Conservation (phyloP, 2,797 vertebrate genomes). For the Scarus forsteni region DNA sequence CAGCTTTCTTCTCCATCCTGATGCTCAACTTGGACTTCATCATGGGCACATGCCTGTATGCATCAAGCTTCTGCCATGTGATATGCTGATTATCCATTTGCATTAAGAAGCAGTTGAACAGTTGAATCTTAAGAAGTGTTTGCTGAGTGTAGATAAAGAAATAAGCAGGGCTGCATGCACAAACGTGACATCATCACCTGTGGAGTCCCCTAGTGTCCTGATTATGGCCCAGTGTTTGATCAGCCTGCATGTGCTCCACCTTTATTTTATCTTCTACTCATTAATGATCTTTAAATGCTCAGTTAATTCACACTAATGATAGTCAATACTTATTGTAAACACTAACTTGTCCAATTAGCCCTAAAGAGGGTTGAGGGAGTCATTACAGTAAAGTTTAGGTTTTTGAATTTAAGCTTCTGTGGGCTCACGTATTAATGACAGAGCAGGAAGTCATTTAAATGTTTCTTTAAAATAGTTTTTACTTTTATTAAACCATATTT, state of each 20-base stretch:
- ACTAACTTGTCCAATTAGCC: constrained; percentile 35
- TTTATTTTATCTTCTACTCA: constrained; percentile 34
- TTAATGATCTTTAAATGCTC: constrained; percentile 47
- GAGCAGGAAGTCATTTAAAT: background rate
- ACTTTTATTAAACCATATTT: background rate
- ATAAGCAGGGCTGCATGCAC: no score
- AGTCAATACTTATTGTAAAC: constrained; percentile 55
- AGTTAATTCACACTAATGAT: constrained; percentile 60
- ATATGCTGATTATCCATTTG: no score
- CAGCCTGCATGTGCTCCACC: constrained; percentile 55
- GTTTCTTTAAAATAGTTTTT: background rate
- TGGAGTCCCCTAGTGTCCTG: no score
- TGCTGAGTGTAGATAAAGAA: no score
- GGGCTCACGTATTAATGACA: background rate
- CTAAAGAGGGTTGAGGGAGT: constrained; percentile 5
- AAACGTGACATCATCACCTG: no score
- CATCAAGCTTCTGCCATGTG: no score
- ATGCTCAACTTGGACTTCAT: no score
- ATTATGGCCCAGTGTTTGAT: background rate
- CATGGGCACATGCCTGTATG: no score
- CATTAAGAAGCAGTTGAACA: no score
- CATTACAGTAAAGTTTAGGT: background rate
- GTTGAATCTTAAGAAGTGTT: no score
- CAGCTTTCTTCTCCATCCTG: no score
- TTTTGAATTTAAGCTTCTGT: background rate